Percentiles rank a stretch among this genome's conserved stretches.
phyloP scores from a whole-genome alignment of 2,888 invertebrate genomes.

The Drosophila stalkeri region DNA sequence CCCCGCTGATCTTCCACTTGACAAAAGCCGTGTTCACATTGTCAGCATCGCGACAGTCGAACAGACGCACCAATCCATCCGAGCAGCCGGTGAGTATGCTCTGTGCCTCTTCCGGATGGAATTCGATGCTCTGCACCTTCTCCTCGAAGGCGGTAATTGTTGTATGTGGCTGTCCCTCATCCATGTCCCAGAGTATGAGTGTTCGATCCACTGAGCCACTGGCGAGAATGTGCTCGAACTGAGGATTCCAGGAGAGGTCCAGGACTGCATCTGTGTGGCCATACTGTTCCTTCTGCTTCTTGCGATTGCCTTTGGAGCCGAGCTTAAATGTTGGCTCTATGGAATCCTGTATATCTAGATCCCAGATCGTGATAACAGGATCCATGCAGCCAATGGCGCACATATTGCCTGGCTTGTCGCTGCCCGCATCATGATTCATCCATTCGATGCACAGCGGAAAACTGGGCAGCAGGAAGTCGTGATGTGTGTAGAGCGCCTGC shows the following conservation, averaged over 20 bases:
- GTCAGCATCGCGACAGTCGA: constrained; percentile 93
- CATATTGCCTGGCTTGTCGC: constrained; percentile 91
- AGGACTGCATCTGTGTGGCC: constrained; percentile 97
- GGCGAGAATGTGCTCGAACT: constrained; percentile 93
- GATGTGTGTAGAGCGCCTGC: constrained; percentile 96
- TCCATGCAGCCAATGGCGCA: constrained; percentile 97
- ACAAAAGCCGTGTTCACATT: constrained; percentile 84
- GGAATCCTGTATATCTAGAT: constrained; percentile 96
- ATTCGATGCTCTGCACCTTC: constrained; percentile 93
- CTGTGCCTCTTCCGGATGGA: constrained; percentile 94
- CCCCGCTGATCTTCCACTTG: constrained; percentile 89
- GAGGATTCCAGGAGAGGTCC: constrained; percentile 95
- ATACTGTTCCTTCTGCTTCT: constrained; percentile 88
- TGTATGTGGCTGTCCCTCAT: constrained; percentile 91
- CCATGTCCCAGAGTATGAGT: constrained; percentile 96
- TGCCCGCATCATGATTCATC: constrained; percentile 93
- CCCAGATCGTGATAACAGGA: constrained; percentile 98
- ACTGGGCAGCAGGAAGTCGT: constrained; percentile 95
- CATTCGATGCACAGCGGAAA: constrained; percentile 97
- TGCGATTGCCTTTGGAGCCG: constrained; percentile 90
- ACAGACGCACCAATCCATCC: constrained; percentile 91
- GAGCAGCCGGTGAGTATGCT: constrained; percentile 93
- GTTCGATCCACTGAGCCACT: constrained; percentile 97
- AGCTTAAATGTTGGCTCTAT: constrained; percentile 94
- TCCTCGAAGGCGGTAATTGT: constrained; percentile 90